phyloP scores from a whole-genome alignment of 2,113 vertebrate species.

The Callospermophilus lateralis region DNA sequence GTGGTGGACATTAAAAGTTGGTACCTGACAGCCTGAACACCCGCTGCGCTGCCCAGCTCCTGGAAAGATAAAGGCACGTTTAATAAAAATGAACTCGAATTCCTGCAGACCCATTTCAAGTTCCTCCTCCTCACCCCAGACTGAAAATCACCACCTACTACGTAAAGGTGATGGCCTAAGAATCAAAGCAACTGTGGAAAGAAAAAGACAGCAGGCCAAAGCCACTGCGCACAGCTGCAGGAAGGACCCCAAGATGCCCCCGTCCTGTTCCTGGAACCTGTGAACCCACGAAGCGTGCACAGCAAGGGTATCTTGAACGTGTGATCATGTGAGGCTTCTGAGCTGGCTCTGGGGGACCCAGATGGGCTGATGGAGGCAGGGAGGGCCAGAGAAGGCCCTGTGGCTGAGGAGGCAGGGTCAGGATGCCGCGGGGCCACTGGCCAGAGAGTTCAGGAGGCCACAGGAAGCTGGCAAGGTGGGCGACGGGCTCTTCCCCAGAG shows the following conservation, averaged over 20 bases:
- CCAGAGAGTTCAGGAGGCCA: neutral
- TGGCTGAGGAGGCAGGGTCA: too few species aligned
- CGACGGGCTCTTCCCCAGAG: fast-evolving
- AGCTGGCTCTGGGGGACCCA: neutral
- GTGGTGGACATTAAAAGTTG: fast-evolving
- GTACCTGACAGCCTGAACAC: fast-evolving
- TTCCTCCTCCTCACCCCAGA: neutral
- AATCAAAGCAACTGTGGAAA: neutral
- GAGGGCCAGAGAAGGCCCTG: neutral
- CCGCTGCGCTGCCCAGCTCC: neutral
- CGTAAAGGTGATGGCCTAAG: neutral
- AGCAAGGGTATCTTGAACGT: too few species aligned
- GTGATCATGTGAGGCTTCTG: neutral
- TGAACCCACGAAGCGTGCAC: fast-evolving
- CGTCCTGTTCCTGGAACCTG: neutral
- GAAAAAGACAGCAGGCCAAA: neutral
- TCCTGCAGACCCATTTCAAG: neutral
- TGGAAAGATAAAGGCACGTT: neutral
- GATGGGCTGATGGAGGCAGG: neutral
- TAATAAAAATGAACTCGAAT: neutral
- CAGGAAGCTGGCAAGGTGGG: neutral
- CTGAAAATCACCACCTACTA: neutral
- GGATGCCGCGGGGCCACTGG: neutral
- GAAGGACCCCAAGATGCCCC: neutral
- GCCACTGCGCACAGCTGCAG: fast-evolving